phyloP scores from a whole-genome alignment of 2,888 invertebrate species.

The Heterodera filipjevi region DNA sequence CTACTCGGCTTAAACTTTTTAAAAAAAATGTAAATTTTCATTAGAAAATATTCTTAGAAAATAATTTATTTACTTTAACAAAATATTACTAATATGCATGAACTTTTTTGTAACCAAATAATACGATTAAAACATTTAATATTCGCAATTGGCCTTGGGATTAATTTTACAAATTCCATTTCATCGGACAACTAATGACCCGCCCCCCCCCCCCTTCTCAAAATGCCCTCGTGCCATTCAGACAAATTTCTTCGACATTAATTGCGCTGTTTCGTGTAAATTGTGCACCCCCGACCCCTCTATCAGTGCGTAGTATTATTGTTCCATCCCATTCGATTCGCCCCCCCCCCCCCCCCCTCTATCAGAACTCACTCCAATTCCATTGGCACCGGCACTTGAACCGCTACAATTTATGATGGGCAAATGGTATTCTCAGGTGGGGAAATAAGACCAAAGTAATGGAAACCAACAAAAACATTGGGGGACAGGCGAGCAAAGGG shows the following conservation, averaged over 20 bases:
- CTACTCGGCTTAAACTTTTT: too few relatives aligned
- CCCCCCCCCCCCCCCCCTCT: neutral
- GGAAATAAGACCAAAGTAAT: neutral
- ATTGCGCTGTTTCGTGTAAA: constrained; percentile 64
- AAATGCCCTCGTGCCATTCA: constrained; percentile 27
- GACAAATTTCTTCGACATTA: constrained; percentile 65
- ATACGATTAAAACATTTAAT: too few relatives aligned
- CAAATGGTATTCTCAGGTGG: constrained; percentile 59
- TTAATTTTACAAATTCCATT: neutral
- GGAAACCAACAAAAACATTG: neutral
- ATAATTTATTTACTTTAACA: too few relatives aligned
- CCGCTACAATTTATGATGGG: constrained; percentile 65
- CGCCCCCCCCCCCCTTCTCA: neutral
- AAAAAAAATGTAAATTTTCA: too few relatives aligned
- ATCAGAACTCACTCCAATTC: constrained; percentile 49
- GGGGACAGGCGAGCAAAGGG: constrained; percentile 50
- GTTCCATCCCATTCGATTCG: neutral
- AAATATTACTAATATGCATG: too few relatives aligned
- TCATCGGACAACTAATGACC: too few relatives aligned
- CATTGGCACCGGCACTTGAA: constrained; percentile 64
- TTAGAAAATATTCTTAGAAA: too few relatives aligned
- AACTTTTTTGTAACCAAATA: too few relatives aligned
- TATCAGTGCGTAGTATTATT: constrained; percentile 50
- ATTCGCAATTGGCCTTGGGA: too few relatives aligned
- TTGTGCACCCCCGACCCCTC: constrained; percentile 59